Conservation (phyloP, 2,797 vertebrate genomes). For the Fistularia tabacaria region DNA sequence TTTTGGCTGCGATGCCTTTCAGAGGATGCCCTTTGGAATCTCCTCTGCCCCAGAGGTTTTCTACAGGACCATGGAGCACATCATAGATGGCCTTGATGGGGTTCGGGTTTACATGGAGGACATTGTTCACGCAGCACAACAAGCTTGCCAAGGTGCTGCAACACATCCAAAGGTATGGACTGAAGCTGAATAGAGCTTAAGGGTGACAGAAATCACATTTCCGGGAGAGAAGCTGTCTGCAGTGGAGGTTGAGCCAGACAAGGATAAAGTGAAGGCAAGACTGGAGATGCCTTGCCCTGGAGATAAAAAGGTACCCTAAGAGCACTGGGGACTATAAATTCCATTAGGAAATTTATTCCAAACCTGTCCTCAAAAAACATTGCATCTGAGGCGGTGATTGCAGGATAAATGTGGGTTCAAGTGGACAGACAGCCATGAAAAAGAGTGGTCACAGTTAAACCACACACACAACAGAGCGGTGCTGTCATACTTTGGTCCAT, state of each 20-base stretch:
- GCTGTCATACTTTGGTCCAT: conserved; percentile 2
- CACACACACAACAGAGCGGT: conserved; percentile 2
- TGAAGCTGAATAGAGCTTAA: not conserved
- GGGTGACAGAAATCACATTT: not conserved
- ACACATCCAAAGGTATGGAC: not conserved
- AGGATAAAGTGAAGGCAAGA: conserved; percentile 11
- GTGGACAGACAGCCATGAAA: not conserved
- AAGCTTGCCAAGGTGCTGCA: not conserved
- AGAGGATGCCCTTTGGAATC: no score
- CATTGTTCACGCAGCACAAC: not conserved
- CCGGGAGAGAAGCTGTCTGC: not conserved
- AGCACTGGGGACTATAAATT: conserved; percentile 13
- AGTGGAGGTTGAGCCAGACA: not conserved
- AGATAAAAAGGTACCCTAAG: not conserved
- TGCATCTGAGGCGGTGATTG: conserved; percentile 17
- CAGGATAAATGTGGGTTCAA: not conserved
- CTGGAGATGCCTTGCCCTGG: conserved; percentile 10
- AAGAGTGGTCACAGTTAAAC: not conserved
- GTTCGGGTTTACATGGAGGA: not conserved
- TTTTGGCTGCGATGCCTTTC: no score
- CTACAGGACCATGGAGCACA: conserved; percentile 1
- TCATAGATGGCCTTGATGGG: not conserved
- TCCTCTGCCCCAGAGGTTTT: no score
- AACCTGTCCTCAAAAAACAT: conserved; percentile 18
- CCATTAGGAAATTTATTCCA: conserved; percentile 28